A percentile compares a stretch with the other conserved stretches of the same genome.
phyloP scores from a whole-genome alignment of 2,113 vertebrate species.

The Alouatta palliata region DNA sequence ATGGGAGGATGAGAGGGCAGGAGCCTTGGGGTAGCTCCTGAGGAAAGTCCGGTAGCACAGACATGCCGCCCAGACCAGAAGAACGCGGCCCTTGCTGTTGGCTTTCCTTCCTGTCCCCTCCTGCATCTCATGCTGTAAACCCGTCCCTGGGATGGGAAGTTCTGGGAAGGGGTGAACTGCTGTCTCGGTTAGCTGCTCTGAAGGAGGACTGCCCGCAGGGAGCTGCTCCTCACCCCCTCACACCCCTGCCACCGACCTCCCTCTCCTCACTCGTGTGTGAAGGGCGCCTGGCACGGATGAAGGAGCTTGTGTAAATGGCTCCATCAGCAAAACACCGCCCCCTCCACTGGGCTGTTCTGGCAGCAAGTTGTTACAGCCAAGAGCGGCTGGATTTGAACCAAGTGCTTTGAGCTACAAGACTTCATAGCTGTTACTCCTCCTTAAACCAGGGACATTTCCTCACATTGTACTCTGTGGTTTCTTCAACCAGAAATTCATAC shows the following conservation, averaged over 20 bases:
- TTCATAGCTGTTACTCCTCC: fast-evolving
- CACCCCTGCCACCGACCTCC: fast-evolving
- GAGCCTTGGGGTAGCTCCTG: too few relatives aligned
- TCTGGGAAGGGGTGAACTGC: neutral
- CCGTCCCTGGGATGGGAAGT: neutral
- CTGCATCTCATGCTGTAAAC: fast-evolving
- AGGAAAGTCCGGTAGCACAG: neutral
- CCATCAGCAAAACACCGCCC: neutral
- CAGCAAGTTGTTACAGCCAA: fast-evolving
- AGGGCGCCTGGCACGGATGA: neutral
- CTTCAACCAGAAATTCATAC: neutral
- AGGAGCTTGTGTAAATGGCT: neutral
- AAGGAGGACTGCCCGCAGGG: neutral
- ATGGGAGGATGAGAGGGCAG: too few relatives aligned
- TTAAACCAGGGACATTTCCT: fast-evolving
- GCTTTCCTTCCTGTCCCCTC: fast-evolving
- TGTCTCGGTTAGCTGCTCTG: neutral
- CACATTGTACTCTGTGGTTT: neutral
- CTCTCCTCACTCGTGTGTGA: neutral
- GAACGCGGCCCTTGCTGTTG: fast-evolving
- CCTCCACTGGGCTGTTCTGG: neutral
- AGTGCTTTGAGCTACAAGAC: neutral
- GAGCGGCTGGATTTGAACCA: neutral
- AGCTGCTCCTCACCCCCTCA: neutral
- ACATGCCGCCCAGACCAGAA: fast-evolving